Evolutionary conservation across 2,888 invertebrate species (phyloP), one percentile per base, ranked within the genome.

Genomic region (Aphodius sticticus): DNA sequence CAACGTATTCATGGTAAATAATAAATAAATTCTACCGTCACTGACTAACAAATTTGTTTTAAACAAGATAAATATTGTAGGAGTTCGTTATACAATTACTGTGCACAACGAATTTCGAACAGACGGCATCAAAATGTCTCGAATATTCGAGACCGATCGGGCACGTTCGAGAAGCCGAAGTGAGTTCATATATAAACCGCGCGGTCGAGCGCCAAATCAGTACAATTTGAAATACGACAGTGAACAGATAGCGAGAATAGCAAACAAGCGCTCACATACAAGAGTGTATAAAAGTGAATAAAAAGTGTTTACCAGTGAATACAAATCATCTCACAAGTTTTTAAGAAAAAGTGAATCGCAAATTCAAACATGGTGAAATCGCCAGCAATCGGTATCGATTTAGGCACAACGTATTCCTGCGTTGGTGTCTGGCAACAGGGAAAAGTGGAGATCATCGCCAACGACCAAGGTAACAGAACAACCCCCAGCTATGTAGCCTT

Each of bases 391-490:
- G 96, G 96, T 83, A 96, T 96, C 87, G 96, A 97, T 90, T 91
- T 96, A 85, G 96, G 96, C 78, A 96, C 96, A 77, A 96, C 96
- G 14, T 96, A 94, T 89, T 96, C 96, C 78, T 95, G 95, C 87
- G 96, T 96, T 79, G 95, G 94, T 70, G 95, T 96, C 35, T 96
- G 94, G 90, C 94, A 95, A 85, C 92, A 95, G 86, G 94, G 95
- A 76, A 95, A 95, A 88, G 95, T 96, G 84, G 96, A 96, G 87
- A 95, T 96, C 83, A 96, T 96, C 86, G 95, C 96, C 80, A 97
- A 96, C 87, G 96, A 96, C 87, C 96, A 96, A 89, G 96, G 96
- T 82, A 96, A 96, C 89, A 90, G 96, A 78, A 96, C 96, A 14
- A 96, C 96, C 76, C 96, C 96, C 53, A 93, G 93, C 78, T 94